Conservation (phyloP, 37 sponge, comb jelly and placozoan species). For the Cladorhizidae sp. region DNA sequence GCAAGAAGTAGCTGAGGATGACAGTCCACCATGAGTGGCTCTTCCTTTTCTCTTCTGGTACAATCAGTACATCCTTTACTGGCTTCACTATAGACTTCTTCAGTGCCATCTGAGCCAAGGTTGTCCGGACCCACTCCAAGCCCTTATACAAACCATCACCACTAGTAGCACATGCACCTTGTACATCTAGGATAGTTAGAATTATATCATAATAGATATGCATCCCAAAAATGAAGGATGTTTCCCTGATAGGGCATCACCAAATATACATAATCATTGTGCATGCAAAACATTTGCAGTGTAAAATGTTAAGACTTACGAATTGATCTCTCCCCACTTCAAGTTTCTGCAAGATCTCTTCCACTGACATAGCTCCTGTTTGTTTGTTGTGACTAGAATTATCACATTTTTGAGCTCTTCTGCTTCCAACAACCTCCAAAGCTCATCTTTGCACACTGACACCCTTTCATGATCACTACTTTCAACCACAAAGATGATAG, state of each 20-base stretch:
- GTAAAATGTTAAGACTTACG: too few relatives aligned
- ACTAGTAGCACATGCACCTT: slow-evolving; percentile 68
- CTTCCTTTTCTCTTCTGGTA: too few relatives aligned
- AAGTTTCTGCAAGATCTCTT: slow-evolving; percentile 67
- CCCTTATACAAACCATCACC: slow-evolving; percentile 87
- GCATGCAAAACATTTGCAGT: too few relatives aligned
- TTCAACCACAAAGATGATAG: slow-evolving; percentile 84
- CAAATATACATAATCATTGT: too few relatives aligned
- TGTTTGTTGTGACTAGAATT: slow-evolving; percentile 86
- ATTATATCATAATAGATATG: too few relatives aligned
- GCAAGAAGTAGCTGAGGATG: too few relatives aligned
- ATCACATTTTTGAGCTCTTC: slow-evolving; percentile 51
- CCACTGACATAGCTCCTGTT: slow-evolving; percentile 81
- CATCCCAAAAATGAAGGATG: too few relatives aligned
- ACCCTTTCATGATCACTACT: slow-evolving; percentile 89
- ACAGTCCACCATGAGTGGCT: too few relatives aligned
- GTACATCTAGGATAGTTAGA: slow-evolving; percentile 45
- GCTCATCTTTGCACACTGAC: slow-evolving; percentile 58
- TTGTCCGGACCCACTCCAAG: slow-evolving; percentile 54
- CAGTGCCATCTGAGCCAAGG: slow-evolving; percentile 31
- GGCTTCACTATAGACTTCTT: slow-evolving; percentile 48
- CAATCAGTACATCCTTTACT: slow-evolving; percentile 2
- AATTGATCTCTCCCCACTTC: slow-evolving; percentile 48
- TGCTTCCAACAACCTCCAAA: slow-evolving; percentile 56
- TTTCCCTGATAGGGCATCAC: too few relatives aligned